Conservation (phyloP, 2,113 vertebrate species). For the Chroicocephalus ridibundus region DNA sequence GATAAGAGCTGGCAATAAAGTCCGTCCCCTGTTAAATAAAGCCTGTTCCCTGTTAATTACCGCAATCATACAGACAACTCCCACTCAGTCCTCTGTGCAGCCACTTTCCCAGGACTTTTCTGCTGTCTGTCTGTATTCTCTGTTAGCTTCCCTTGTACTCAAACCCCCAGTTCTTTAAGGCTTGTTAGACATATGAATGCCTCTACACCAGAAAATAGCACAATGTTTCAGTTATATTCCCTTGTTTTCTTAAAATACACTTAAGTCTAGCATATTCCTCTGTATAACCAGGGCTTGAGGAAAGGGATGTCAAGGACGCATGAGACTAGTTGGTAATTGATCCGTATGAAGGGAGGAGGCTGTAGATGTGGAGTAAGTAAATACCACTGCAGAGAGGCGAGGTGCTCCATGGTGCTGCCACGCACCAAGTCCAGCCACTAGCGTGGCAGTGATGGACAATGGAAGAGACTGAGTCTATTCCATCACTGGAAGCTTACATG, state of each 20-base stretch:
- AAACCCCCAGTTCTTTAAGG: background rate
- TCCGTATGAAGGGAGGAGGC: background rate
- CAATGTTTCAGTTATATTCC: background rate
- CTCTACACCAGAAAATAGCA: background rate
- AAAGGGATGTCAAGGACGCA: background rate
- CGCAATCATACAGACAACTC: background rate
- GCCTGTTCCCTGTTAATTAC: background rate
- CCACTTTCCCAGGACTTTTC: background rate
- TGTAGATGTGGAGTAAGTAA: background rate
- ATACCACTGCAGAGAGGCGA: background rate
- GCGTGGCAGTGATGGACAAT: background rate
- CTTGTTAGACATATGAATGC: background rate
- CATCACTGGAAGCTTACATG: accelerated
- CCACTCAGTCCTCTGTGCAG: background rate
- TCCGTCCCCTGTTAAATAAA: background rate
- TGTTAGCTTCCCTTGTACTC: background rate
- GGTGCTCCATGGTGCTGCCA: background rate
- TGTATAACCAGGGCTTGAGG: background rate
- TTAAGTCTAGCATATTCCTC: background rate
- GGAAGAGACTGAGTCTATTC: background rate
- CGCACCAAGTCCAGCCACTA: accelerated
- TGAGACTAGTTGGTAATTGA: background rate
- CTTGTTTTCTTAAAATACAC: background rate
- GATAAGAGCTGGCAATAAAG: background rate
- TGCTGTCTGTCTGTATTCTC: background rate